Percentiles rank a stretch among this genome's conserved stretches.
Conservation (phyloP, 2,888 invertebrate species). For the Cataglyphis cursor region DNA sequence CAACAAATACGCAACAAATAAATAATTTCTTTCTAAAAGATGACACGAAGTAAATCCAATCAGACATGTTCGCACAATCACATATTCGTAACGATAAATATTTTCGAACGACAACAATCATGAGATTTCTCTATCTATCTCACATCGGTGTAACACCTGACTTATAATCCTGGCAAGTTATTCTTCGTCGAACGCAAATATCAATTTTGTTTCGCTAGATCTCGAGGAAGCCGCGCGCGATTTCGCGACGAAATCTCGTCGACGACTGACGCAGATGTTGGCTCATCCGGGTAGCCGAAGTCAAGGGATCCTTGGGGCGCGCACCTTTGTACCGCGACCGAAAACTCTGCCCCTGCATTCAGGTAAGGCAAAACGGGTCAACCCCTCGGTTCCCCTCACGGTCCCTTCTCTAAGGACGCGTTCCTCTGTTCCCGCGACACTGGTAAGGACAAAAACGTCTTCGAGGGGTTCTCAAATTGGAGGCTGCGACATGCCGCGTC, state of each 20-base stretch:
- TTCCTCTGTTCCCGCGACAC: constrained; percentile 48
- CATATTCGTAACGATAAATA: constrained; percentile 2
- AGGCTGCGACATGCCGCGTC: constrained; percentile 44
- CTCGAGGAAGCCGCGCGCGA: constrained; percentile 62
- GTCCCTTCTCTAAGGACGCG: constrained; percentile 58
- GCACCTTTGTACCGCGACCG: constrained; percentile 78
- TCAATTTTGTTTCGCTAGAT: constrained; percentile 2
- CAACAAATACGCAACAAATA: not conserved
- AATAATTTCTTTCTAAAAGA: not conserved
- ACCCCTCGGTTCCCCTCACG: constrained; percentile 67
- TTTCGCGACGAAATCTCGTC: constrained; percentile 81
- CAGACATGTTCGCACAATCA: not conserved
- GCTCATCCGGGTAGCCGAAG: constrained; percentile 81
- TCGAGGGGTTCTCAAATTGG: constrained; percentile 81
- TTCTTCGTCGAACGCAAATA: not conserved
- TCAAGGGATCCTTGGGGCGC: constrained; percentile 82
- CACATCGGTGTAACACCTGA: not conserved
- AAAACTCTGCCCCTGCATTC: constrained; percentile 78
- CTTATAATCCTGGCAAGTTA: not conserved
- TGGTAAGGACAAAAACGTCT: constrained; percentile 81
- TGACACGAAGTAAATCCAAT: not conserved
- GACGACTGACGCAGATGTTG: constrained; percentile 84
- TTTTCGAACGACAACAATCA: not conserved
- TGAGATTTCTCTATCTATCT: not conserved
- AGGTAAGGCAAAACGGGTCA: constrained; percentile 79